A percentile compares a stretch with the other conserved stretches of the same genome.
Conservation (phyloP, 2,888 invertebrate genomes). For the Steinernema hermaphroditum region DNA sequence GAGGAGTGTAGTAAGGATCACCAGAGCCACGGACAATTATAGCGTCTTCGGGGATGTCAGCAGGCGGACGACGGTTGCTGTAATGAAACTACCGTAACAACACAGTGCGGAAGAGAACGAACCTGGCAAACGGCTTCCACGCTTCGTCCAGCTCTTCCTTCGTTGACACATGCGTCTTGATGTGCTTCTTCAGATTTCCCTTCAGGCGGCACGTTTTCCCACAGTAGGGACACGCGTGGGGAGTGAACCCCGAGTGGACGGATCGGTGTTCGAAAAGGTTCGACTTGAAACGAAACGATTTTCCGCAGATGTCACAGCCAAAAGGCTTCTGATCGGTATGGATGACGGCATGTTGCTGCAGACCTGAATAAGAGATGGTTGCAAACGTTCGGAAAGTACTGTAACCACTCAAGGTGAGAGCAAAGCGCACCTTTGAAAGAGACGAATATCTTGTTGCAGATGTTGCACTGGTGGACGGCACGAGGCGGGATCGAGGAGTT, state of each 20-base stretch:
- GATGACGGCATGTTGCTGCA: conserved; percentile 67
- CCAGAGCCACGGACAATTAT: conserved; percentile 61
- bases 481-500: conserved; percentile 37
- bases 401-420: conserved; percentile 6
- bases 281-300: conserved; percentile 65
- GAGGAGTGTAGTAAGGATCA: conserved; percentile 56
- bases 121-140: conserved; percentile 66
- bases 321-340: conserved; percentile 67
- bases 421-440: conserved; percentile 62
- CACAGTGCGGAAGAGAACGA: conserved; percentile 10
- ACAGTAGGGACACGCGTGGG: conserved; percentile 64
- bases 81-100: conserved; percentile 34
- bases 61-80: conserved; percentile 64
- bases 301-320: conserved; percentile 65
- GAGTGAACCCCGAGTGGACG: conserved; percentile 64
- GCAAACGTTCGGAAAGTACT: too few species aligned
- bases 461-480: conserved; percentile 65
- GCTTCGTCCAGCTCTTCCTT: conserved; percentile 66
- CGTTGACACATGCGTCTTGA: conserved; percentile 65
- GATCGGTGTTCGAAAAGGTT: conserved; percentile 67
- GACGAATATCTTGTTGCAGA: conserved; percentile 66
- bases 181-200: conserved; percentile 66
- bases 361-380: conserved; percentile 56
- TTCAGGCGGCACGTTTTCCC: conserved; percentile 66
- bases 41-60: conserved; percentile 64